These are phyloP conservation scores for Amazona ochrocephala DNA, from an alignment of 2,797 vertebrate species.

Conservation along the genomic window DNA sequence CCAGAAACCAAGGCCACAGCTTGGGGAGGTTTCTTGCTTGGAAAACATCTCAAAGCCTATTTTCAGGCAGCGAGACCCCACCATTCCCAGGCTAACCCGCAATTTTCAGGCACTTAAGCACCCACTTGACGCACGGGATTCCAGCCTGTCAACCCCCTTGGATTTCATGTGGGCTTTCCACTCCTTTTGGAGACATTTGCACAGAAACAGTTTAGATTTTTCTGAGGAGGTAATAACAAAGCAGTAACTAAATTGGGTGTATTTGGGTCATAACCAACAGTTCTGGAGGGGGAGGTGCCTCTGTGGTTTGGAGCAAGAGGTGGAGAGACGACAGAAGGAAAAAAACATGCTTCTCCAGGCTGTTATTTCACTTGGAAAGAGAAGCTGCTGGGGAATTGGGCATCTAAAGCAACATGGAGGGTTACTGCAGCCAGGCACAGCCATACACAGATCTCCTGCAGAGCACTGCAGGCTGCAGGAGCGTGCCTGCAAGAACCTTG, in stretches of 20 bases:
- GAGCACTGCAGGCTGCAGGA: too few species aligned
- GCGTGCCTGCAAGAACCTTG: not conserved
- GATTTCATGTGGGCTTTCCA: not conserved
- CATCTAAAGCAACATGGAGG: not conserved
- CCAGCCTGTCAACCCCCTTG: not conserved
- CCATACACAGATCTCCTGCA: not conserved
- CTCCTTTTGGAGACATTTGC: not conserved
- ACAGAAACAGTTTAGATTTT: not conserved
- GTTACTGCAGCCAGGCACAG: not conserved
- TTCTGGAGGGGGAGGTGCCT: not conserved
- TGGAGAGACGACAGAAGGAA: not conserved
- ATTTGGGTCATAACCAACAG: not conserved
- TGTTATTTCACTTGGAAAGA: not conserved
- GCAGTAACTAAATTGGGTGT: not conserved
- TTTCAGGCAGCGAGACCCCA: not conserved
- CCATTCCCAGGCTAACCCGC: not conserved
- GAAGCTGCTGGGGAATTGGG: not conserved
- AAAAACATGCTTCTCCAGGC: not conserved
- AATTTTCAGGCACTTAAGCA: not conserved
- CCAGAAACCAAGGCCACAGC: not conserved
- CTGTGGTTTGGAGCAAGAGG: not conserved
- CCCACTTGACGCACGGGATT: not conserved
- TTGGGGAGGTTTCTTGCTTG: not conserved
- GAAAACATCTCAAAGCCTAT: not conserved
- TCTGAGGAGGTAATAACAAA: not conserved